Base-by-base conservation (phyloP, 23 tunicate genomes). In the Trididemnum nubilum region DNA sequence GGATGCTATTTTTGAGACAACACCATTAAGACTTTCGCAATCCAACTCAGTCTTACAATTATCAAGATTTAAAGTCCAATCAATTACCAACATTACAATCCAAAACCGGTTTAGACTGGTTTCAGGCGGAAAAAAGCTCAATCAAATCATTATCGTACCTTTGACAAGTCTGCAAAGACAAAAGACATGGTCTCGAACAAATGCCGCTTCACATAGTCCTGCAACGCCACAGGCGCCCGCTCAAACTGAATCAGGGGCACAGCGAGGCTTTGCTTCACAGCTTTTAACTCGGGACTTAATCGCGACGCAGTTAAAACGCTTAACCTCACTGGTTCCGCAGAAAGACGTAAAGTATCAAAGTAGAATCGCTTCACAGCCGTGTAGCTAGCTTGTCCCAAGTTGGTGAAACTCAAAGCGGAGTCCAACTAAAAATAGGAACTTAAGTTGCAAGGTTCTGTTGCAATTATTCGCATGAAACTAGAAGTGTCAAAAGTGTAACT, bases 191-290 rank as follows among this genome's bases (percentile, higher is more conserved):
- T 83, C 70, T 93, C 98, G 40, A 93, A 93, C 72, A 93, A 66
- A 84, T 93, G 98, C 2, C 71, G 72, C 76, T 82, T 84, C 23
- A 69, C 65, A 86, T 93, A 93, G 27, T 92, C 74, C 63, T 93
- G 85, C 39, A 93, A 60, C 22, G 74, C 49, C 18, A 93, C 89
- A 33, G 98, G 98, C 18, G 98, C 98, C 57, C 93, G 44, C 60
- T 93, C 90, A 75, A 93, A 93, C 73, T 87, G 93, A 24, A 93
- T 80, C 73, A 93, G 81, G 9, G 87, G 29, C 28, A 93, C 40
- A 1, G 85, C 27, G 22, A 78, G 75, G 1, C 89, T 67, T 66
- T 61, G 81, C 80, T 88, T 93, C 74, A 93, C 75, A 1, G 86
- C 89, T 70, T 88, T 93, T 15, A 93, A 64, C 26, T 92, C 97